These are phyloP conservation scores for Cephalotes varians DNA, from an alignment of 2,888 invertebrate species.

Conservation along the genomic window DNA sequence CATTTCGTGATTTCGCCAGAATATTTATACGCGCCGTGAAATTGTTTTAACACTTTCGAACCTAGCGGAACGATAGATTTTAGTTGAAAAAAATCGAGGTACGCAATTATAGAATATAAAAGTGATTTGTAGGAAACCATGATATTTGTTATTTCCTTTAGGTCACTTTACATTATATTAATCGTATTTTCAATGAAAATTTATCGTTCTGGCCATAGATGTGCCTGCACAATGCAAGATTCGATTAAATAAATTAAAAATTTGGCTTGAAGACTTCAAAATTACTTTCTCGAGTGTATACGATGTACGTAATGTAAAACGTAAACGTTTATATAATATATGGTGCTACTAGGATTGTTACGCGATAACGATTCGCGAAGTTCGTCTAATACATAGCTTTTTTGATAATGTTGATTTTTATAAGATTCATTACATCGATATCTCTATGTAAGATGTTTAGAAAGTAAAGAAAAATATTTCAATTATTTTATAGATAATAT, in stretches of 20 bases:
- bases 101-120: not conserved
- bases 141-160: not conserved
- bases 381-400: conserved; percentile 62
- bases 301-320: not conserved
- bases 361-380: conserved; percentile 61
- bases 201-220: not conserved
- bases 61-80: conserved; percentile 7
- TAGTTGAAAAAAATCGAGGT: not conserved
- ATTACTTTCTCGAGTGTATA: not conserved
- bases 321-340: conserved; percentile 42
- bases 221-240: not conserved
- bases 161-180: conserved; percentile 15
- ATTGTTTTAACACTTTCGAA: not conserved
- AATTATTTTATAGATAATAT: conserved; percentile 64
- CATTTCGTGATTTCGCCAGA: not conserved
- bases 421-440: conserved; percentile 67
- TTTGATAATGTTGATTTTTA: conserved; percentile 64
- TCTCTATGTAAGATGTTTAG: conserved; percentile 64
- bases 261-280: not conserved
- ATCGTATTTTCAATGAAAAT: not conserved
- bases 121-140: not conserved
- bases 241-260: conserved; percentile 20
- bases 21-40: not conserved
- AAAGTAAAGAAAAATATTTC: conserved; percentile 55
- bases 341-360: conserved; percentile 51